These are phyloP conservation scores for Probaryconus sp. DNA, from an alignment of 1,140 invertebrate species.

Conservation along the genomic window DNA sequence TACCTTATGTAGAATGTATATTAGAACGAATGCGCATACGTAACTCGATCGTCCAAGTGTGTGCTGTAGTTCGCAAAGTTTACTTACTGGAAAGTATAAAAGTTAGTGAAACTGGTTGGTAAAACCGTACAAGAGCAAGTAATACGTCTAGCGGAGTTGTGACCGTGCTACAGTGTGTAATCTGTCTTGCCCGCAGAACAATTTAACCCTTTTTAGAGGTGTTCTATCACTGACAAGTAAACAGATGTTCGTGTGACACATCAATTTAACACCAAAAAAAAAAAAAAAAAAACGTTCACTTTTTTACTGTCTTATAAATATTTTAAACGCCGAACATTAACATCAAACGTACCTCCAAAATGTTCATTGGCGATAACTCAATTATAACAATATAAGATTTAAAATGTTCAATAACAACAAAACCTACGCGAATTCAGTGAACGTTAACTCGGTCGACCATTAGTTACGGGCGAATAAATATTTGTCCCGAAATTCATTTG, in stretches of 20 bases:
- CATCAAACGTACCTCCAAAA: no score
- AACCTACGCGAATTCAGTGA: no score
- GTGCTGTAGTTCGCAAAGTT: conserved; percentile 39
- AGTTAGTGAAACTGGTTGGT: conserved; percentile 44
- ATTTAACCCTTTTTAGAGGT: conserved; percentile 42
- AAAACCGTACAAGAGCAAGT: conserved; percentile 54
- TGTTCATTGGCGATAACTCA: no score
- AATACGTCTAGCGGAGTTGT: conserved; percentile 30
- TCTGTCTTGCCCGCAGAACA: conserved; percentile 44
- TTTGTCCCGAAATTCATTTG: background rate
- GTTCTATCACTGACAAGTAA: no score
- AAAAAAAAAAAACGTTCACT: no score
- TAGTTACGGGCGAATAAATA: conserved; percentile 3
- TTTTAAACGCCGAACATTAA: no score
- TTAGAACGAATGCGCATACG: conserved; percentile 15
- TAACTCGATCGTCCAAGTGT: conserved; percentile 39
- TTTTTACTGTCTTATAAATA: no score
- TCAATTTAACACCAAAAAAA: no score
- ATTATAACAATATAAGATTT: no score
- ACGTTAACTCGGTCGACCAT: background rate
- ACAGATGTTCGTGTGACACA: no score
- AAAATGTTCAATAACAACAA: no score
- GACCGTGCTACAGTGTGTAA: conserved; percentile 41
- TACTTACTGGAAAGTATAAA: conserved; percentile 45
- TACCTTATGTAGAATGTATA: conserved; percentile 18